Conservation (phyloP, 2,797 vertebrate genomes). For the Phalloptychus januarius region DNA sequence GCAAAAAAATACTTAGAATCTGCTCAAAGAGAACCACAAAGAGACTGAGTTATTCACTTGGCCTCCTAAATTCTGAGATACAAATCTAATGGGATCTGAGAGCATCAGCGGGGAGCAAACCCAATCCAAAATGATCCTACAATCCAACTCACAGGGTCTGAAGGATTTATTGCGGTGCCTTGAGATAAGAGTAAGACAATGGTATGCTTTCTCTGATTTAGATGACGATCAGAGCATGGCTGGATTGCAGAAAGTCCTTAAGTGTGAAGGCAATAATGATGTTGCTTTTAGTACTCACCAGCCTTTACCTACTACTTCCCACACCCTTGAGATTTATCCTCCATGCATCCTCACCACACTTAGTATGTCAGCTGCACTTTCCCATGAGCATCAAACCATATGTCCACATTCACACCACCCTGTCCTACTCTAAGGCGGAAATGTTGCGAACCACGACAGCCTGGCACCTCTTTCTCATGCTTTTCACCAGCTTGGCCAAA, state of each 20-base stretch:
- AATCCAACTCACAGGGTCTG: background rate
- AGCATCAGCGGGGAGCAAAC: conserved; percentile 2
- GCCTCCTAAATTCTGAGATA: conserved; percentile 2
- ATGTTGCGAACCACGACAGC: background rate
- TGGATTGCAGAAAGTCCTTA: background rate
- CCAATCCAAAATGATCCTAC: conserved; percentile 4
- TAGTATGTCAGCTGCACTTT: background rate
- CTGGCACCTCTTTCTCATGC: background rate
- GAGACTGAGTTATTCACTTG: conserved; percentile 22
- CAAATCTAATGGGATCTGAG: conserved; percentile 9
- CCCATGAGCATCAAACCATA: background rate
- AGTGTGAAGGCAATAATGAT: background rate
- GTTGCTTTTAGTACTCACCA: background rate
- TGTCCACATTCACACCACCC: background rate
- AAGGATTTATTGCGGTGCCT: background rate
- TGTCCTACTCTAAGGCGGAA: background rate
- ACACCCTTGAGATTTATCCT: background rate
- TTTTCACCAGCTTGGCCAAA: background rate
- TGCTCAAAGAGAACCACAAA: conserved; percentile 11
- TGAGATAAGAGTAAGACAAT: conserved; percentile 4
- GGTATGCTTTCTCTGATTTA: background rate
- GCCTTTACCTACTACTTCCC: background rate
- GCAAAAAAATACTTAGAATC: background rate
- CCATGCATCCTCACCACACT: background rate
- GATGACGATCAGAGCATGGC: background rate